phyloP scores from a whole-genome alignment of 2,888 invertebrate genomes.

The Spisula solida region DNA sequence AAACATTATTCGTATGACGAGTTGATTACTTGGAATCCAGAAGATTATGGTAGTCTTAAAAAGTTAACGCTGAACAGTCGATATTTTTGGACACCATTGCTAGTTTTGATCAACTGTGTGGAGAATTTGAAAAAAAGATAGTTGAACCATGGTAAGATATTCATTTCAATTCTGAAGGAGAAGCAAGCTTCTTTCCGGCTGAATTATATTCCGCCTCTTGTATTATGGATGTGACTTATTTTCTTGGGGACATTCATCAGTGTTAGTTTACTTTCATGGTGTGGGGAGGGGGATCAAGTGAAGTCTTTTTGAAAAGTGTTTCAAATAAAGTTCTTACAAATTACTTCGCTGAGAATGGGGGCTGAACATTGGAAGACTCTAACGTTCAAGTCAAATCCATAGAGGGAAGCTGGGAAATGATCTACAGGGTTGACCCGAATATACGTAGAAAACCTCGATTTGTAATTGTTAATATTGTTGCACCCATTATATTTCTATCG shows the following conservation, averaged over 20 bases:
- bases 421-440: not conserved
- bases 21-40: conserved; percentile 49
- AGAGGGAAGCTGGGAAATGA: not conserved
- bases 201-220: conserved; percentile 31
- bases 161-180: not conserved
- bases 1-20: conserved; percentile 56
- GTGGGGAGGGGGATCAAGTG: not conserved
- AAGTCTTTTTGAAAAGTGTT: not conserved
- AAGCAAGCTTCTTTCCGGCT: not conserved
- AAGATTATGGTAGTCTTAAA: conserved; percentile 25
- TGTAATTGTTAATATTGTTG: conserved; percentile 65
- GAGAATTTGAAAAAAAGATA: not conserved
- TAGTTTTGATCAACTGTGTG: conserved; percentile 43
- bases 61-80: conserved; percentile 32
- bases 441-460: conserved; percentile 56
- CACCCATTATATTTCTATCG: conserved; percentile 66
- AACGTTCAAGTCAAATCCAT: not conserved
- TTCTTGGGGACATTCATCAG: conserved; percentile 25
- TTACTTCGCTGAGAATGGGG: not conserved
- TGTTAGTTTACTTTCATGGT: not conserved
- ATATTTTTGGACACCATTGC: conserved; percentile 62
- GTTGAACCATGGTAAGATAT: not conserved
- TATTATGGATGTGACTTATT: conserved; percentile 29
- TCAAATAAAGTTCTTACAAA: not conserved
- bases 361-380: not conserved